Evolutionary conservation across 2,113 vertebrate genomes (phyloP), one percentile per base, ranked within the genome.

Genomic region (Taurulus bubalis): DNA sequence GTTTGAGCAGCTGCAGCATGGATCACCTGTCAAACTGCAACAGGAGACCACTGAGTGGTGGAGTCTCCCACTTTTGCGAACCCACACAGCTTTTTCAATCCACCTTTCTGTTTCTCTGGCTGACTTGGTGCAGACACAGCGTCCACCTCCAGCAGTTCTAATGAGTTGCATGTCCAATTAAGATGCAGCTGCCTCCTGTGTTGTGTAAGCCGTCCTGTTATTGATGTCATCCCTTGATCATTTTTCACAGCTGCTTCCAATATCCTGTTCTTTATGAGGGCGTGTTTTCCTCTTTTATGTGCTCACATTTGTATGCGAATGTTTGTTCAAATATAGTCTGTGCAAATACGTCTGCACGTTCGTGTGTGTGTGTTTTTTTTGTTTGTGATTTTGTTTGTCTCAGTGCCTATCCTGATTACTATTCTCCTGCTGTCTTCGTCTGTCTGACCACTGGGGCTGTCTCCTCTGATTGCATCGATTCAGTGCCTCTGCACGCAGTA

Each of bases 201-300:
- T 80, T 84, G 80, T 86, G 80, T 87, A 79, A 82, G 82, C 87
- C 60, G 42, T 90, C 80, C 77, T 75, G 80, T 86, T 88, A 91
- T 91, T 93, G 90, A 93, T 93, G 91, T 91, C 89, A 82, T 78
- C 88, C 90, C 91, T 94, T 93, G 91, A 93, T 93, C 85, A 88
- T 91, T 92, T 92, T 87, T 91, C 85, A 84, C 85, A 89, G 86
- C 91, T 87, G 85, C 86, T 64, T 91, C 80, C 87, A 92, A 93
- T 93, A 93, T 93, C 91, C 92, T 91, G 85, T 70, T 91, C 77
- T 93, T 93, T 92, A 93, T 90, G 85, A 87, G 78, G 66, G 64
- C 45, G 68, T 38, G 77, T 91, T 92, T 91, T 92, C 89, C 91
- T 93, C 89, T 90, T 90, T 83, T 87, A 77, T 89, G 85, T 72